Evolutionary conservation across 2,797 vertebrate species (phyloP).

Genomic region (Lacerta viridis): DNA sequence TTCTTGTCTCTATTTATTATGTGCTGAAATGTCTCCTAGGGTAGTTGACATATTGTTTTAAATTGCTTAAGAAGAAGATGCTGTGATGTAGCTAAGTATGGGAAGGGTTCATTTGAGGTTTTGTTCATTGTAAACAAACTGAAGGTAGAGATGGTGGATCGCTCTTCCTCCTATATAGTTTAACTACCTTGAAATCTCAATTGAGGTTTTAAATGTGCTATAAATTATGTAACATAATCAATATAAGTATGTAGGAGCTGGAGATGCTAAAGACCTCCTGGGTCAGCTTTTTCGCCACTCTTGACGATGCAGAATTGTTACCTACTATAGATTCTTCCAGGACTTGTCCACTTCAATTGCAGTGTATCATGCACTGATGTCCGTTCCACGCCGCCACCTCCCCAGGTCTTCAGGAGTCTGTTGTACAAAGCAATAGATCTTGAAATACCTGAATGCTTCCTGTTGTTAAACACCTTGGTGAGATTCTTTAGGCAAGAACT

Average conservation of each 20-base stretch:
- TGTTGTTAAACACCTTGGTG: accelerated
- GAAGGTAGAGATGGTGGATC: not conserved
- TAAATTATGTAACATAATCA: constrained; percentile 70
- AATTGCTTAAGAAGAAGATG: not conserved
- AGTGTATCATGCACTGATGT: accelerated
- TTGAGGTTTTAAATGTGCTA: constrained; percentile 61
- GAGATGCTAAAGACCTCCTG: constrained; percentile 21
- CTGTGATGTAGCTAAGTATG: no score
- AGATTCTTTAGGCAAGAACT: not conserved
- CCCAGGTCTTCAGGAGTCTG: not conserved
- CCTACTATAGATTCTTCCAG: not conserved
- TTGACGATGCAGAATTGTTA: not conserved
- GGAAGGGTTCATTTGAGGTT: not conserved
- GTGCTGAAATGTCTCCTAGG: not conserved
- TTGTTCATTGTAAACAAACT: not conserved
- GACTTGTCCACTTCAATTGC: accelerated
- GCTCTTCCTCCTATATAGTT: not conserved
- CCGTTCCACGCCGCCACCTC: accelerated
- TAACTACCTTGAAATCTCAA: constrained; percentile 59
- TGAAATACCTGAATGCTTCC: not conserved
- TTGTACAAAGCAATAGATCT: not conserved
- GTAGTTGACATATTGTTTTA: not conserved
- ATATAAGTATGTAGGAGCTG: constrained; percentile 53
- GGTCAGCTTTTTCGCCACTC: not conserved
- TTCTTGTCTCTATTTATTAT: not conserved